phyloP scores from a whole-genome alignment of 1,140 invertebrate species.

The Drosophila fuyamai region DNA sequence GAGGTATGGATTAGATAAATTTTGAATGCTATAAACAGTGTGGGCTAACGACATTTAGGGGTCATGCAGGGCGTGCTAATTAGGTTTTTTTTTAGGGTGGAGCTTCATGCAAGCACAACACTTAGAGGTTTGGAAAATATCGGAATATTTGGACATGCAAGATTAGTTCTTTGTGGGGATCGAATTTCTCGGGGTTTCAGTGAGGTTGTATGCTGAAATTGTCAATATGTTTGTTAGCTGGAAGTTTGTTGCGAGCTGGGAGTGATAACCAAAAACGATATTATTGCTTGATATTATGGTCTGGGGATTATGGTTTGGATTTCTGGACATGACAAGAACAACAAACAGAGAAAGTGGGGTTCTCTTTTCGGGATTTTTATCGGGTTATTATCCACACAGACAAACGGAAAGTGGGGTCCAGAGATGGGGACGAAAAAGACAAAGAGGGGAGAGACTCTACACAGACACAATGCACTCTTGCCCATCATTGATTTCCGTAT shows the following conservation, averaged over 20 bases:
- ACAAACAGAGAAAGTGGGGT: conserved; percentile 23
- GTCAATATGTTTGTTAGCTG: conserved; percentile 43
- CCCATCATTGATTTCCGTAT: conserved; percentile 5
- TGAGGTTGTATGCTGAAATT: conserved; percentile 31
- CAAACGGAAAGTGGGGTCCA: conserved; percentile 31
- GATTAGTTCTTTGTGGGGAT: conserved; percentile 22
- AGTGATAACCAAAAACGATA: conserved; percentile 51
- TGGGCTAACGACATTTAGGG: conserved; percentile 32
- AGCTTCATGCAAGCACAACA: conserved; percentile 41
- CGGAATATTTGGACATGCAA: conserved; percentile 22
- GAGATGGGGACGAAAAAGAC: conserved; percentile 15
- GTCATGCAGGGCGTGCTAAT: conserved; percentile 38
- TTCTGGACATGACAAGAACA: conserved; percentile 44
- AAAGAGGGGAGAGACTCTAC: conserved; percentile 53
- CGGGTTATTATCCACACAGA: conserved; percentile 36
- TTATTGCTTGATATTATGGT: conserved; percentile 30
- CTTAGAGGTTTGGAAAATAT: conserved; percentile 25
- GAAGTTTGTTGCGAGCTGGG: conserved; percentile 32
- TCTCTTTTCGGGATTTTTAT: conserved; percentile 3
- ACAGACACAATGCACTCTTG: conserved; percentile 70
- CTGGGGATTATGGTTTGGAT: conserved; percentile 19
- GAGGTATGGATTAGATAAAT: conserved; percentile 7
- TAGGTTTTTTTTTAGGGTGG: background rate
- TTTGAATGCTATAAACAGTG: conserved; percentile 33
- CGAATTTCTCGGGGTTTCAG: conserved; percentile 23